Evolutionary conservation across 2,888 invertebrate genomes (phyloP).

Genomic region (Lycia hirtaria): DNA sequence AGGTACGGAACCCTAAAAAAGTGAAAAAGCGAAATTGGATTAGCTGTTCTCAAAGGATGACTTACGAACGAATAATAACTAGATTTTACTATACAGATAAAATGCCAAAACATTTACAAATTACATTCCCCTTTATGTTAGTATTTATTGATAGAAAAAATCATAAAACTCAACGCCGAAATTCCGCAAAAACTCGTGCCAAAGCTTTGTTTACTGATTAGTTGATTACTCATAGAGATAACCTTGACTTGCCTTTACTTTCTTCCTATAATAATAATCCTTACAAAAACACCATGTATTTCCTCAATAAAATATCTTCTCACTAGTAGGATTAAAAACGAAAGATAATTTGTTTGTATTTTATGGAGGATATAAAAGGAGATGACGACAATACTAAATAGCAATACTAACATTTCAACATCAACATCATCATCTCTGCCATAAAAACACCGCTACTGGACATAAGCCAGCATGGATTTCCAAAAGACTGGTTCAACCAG

Average conservation of each 20-base stretch:
- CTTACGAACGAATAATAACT: no score
- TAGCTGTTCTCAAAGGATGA: no score
- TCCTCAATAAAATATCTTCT: conserved; percentile 17
- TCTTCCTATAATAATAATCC: conserved; percentile 17
- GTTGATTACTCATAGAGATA: conserved; percentile 1
- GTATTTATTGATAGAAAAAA: conserved; percentile 1
- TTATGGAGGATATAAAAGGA: no score
- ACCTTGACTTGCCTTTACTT: conserved; percentile 30
- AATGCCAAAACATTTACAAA: neutral
- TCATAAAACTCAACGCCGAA: neutral
- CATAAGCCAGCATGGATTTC: no score
- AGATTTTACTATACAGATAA: neutral
- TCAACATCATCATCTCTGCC: no score
- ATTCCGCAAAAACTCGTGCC: conserved; percentile 12
- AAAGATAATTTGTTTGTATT: neutral
- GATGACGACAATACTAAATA: no score
- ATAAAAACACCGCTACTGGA: no score
- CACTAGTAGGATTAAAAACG: conserved; percentile 4
- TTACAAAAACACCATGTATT: conserved; percentile 26
- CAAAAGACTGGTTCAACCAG: no score
- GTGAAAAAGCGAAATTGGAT: no score
- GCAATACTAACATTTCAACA: no score
- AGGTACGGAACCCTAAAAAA: no score
- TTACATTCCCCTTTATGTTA: neutral
- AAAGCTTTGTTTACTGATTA: conserved; percentile 23